phyloP scores from a whole-genome alignment of 2,888 invertebrate species.

The Rhagium mordax region DNA sequence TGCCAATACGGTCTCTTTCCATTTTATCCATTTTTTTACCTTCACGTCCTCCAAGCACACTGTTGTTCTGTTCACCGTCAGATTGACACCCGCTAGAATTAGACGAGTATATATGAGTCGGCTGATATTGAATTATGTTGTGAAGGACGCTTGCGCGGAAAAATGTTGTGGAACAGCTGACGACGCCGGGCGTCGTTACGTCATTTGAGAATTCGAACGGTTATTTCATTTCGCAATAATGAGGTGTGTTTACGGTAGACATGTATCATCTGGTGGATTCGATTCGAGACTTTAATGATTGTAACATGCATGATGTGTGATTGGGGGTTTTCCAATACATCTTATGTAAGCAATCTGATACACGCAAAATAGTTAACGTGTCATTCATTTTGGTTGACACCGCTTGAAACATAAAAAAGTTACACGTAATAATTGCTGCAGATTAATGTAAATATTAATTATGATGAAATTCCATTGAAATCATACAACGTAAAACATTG shows the following conservation, averaged over 20 bases:
- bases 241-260: neutral
- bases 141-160: conserved; percentile 30
- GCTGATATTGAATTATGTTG: neutral
- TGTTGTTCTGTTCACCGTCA: conserved; percentile 21
- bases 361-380: too few species aligned
- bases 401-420: too few species aligned
- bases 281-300: neutral
- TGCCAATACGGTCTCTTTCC: conserved; percentile 60
- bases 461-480: too few species aligned
- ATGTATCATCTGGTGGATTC: neutral
- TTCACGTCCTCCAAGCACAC: conserved; percentile 32
- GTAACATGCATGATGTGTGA: neutral
- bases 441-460: too few species aligned
- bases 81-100: conserved; percentile 38
- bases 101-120: conserved; percentile 36
- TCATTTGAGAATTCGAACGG: neutral
- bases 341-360: too few species aligned
- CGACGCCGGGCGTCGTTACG: conserved; percentile 35
- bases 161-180: conserved; percentile 27
- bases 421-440: too few species aligned
- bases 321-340: neutral
- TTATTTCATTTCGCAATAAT: neutral
- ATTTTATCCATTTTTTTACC: conserved; percentile 40
- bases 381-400: too few species aligned
- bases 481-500: too few species aligned